Percentiles rank a stretch among this genome's conserved stretches.
Evolutionary conservation across 2,888 invertebrate species (phyloP).

Genomic region (Prionchulus punctatus): DNA sequence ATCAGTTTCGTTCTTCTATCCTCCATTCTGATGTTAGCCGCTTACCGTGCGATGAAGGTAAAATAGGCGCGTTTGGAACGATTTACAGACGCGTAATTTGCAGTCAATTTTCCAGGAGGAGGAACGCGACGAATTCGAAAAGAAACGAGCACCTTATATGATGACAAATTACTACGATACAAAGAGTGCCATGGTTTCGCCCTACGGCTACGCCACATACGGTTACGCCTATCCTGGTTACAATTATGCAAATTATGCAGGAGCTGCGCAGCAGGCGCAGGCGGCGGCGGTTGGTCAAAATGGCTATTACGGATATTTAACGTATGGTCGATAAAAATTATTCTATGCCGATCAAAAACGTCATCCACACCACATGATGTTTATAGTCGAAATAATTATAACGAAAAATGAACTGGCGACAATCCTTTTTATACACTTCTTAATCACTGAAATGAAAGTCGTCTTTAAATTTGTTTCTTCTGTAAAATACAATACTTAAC

Average conservation of each 20-base stretch:
- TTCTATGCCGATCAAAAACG: no score
- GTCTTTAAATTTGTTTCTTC: no score
- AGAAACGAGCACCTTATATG: constrained; percentile 24
- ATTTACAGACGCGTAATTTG: neutral
- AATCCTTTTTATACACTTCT: no score
- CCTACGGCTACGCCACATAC: constrained; percentile 14
- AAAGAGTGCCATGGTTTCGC: constrained; percentile 14
- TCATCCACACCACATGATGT: no score
- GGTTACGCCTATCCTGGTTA: constrained; percentile 4
- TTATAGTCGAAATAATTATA: no score
- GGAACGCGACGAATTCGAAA: constrained; percentile 21
- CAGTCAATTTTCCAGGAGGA: constrained; percentile 16
- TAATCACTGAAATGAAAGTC: no score
- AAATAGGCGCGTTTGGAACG: neutral
- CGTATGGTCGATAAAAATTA: constrained; percentile 21
- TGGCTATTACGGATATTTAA: constrained; percentile 20
- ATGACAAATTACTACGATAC: constrained; percentile 19
- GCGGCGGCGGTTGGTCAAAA: constrained; percentile 4
- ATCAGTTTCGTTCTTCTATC: constrained; percentile 67
- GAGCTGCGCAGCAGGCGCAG: no score
- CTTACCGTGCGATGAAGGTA: constrained; percentile 24
- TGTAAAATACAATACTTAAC: no score
- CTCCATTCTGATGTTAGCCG: constrained; percentile 22
- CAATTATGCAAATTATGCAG: constrained; percentile 14
- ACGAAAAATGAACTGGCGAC: no score